Percentiles rank a stretch among this genome's conserved stretches.
Evolutionary conservation across 2,797 vertebrate species (phyloP).

Genomic region (Stomatorhinus walkeri): DNA sequence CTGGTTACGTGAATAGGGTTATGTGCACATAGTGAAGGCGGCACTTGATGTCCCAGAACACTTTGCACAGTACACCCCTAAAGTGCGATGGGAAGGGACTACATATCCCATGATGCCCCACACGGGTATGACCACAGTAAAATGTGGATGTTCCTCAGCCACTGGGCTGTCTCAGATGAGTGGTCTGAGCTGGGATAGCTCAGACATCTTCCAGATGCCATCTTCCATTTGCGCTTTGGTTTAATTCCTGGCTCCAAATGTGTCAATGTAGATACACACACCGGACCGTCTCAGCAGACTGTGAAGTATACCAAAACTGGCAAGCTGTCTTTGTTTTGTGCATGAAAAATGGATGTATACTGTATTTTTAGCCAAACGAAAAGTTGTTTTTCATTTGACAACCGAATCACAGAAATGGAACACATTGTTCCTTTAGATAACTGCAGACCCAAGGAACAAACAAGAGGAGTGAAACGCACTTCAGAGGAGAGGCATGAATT

Average conservation of each 20-base stretch:
- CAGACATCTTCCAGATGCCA: constrained; percentile 31
- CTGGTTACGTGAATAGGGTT: neutral
- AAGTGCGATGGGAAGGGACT: neutral
- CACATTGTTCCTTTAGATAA: constrained; percentile 5
- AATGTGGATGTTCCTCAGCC: neutral
- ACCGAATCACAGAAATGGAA: constrained; percentile 12
- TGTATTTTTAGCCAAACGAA: constrained; percentile 51
- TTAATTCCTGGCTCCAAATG: constrained; percentile 11
- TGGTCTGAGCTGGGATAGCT: neutral
- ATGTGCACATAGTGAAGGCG: neutral
- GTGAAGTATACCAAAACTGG: constrained; percentile 51
- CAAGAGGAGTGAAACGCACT: constrained; percentile 24
- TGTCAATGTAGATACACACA: constrained; percentile 21
- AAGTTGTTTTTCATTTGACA: constrained; percentile 40
- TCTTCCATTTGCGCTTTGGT: constrained; percentile 15
- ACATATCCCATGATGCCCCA: neutral
- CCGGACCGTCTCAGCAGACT: constrained; percentile 2
- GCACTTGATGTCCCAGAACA: neutral
- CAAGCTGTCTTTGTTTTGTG: constrained; percentile 68
- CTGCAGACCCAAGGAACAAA: constrained; percentile 26
- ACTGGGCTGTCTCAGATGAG: neutral
- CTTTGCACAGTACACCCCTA: constrained; percentile 13
- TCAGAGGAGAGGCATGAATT: constrained; percentile 24
- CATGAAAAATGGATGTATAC: constrained; percentile 70
- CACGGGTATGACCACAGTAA: neutral